These are phyloP conservation scores for Drosophila willistoni DNA, from an alignment of 1,140 invertebrate genomes.

Conservation along the genomic window DNA sequence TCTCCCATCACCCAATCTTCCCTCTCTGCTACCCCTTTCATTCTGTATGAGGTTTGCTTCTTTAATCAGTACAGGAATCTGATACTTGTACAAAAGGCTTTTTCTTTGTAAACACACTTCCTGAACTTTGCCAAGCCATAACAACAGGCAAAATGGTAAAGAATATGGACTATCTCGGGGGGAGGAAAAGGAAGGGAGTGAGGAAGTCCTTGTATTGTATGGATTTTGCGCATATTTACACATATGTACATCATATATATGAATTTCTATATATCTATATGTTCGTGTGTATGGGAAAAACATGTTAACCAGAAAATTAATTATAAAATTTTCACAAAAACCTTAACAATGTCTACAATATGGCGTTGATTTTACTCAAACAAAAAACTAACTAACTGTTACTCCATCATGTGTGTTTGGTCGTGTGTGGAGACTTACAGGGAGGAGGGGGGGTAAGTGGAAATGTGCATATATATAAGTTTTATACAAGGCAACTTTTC, in stretches of 20 bases:
- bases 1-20: neutral
- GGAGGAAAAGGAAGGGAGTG: too few species aligned
- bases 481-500: conserved; percentile 35
- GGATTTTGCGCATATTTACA: conserved; percentile 72
- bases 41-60: conserved; percentile 43
- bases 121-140: conserved; percentile 71
- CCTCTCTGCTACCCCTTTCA: conserved; percentile 10
- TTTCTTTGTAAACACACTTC: conserved; percentile 78
- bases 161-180: neutral
- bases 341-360: conserved; percentile 80
- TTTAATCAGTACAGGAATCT: conserved; percentile 80
- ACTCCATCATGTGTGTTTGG: conserved; percentile 26
- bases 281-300: conserved; percentile 42
- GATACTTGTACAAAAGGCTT: conserved; percentile 80
- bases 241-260: conserved; percentile 28
- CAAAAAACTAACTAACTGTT: conserved; percentile 69
- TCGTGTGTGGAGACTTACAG: neutral
- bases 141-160: conserved; percentile 4
- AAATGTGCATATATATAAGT: conserved; percentile 6
- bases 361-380: conserved; percentile 78
- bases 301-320: conserved; percentile 81
- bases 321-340: conserved; percentile 80
- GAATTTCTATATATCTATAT: conserved; percentile 44
- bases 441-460: neutral
- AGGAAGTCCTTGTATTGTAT: conserved; percentile 50